Base-by-base conservation (phyloP, 1,140 invertebrate genomes). In the Aphaenogaster ashmeadi region DNA sequence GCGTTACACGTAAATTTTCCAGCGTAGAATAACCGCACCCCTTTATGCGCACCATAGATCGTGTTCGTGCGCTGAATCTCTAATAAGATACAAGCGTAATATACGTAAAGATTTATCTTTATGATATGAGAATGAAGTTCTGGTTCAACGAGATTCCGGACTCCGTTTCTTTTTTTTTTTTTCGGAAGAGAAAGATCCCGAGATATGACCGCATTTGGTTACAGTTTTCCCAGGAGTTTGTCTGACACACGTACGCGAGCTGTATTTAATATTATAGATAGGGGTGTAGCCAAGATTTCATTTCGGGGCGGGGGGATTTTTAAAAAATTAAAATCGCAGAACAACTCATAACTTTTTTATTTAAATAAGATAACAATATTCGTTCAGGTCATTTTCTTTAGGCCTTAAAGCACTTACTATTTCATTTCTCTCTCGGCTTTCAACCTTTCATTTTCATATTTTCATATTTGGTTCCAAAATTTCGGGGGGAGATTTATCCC, bases 1-100 rank as follows among this genome's bases (percentile, higher is more conserved):
- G 50, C 18, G 44, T 74, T 58, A 52, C 41, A 74, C 52, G 54
- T 74, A 75, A 75, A 84, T 84, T 84, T 75, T 75, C 80, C 67
- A 27, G 69, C 6, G n/a, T 8, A 60, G 41, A 50, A 75, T 58
- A 64, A 27, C 27, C 18, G 44, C 27, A 44, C 11, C 21, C 27
- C 54, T 74, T 84, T 75, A 60, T 62, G 36, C 47, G 21, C 41
- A 27, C 36, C 69, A 44, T 84, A 84, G 67, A 81, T 36, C 38
- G 50, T 27, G 52, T 50, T 21, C 54, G 69, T 84, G 69, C n/a
- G 33, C 8, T 74, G 54, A 75, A 74, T 84, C 54, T 62, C 18
- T 47, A 74, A 84, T 47, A n/a, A 62, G 54, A 50, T 50, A 60
- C 41, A 21, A 36, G 18, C 38, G n/a, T 4, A 60, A 60, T 83